Conservation (phyloP, 30 jellyfish, hydroid and myxozoan species). For the Catostylus mosaicus region DNA sequence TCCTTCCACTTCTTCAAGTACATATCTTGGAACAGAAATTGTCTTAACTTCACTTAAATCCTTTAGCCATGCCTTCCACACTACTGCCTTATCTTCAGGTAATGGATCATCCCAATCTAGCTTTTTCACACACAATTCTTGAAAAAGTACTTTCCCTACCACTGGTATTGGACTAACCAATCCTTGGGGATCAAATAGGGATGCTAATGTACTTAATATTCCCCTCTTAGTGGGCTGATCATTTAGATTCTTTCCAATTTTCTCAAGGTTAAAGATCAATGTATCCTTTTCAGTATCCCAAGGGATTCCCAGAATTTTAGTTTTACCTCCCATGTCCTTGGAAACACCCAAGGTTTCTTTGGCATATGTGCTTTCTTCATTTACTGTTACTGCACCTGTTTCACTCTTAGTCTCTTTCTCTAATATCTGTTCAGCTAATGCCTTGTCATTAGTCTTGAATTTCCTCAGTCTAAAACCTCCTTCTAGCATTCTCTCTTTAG, state of each 20-base stretch:
- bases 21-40: slow-evolving; percentile 26
- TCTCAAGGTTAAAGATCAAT: slow-evolving; percentile 37
- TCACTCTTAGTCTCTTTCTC: slow-evolving; percentile 36
- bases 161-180: slow-evolving; percentile 58
- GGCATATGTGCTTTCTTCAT: slow-evolving; percentile 12
- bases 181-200: slow-evolving; percentile 56
- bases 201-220: slow-evolving; percentile 42
- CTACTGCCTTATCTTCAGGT: slow-evolving; percentile 20
- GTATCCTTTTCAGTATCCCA: slow-evolving; percentile 61
- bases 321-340: slow-evolving; percentile 47
- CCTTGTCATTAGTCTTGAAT: no score
- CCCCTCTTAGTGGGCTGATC: slow-evolving; percentile 41
- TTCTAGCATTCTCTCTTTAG: slow-evolving; percentile 17
- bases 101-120: slow-evolving; percentile 36
- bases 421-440: slow-evolving; percentile 13
- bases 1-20: slow-evolving; percentile 34
- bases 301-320: slow-evolving; percentile 60
- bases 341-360: slow-evolving; percentile 55
- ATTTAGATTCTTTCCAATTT: background rate
- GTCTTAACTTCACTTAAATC: slow-evolving; percentile 17
- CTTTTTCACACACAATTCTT: slow-evolving; percentile 55
- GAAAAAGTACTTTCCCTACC: slow-evolving; percentile 49
- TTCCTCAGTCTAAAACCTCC: no score
- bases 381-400: background rate
- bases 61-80: slow-evolving; percentile 53